phyloP scores from a whole-genome alignment of 2,797 vertebrate genomes.

The Pterois miles region DNA sequence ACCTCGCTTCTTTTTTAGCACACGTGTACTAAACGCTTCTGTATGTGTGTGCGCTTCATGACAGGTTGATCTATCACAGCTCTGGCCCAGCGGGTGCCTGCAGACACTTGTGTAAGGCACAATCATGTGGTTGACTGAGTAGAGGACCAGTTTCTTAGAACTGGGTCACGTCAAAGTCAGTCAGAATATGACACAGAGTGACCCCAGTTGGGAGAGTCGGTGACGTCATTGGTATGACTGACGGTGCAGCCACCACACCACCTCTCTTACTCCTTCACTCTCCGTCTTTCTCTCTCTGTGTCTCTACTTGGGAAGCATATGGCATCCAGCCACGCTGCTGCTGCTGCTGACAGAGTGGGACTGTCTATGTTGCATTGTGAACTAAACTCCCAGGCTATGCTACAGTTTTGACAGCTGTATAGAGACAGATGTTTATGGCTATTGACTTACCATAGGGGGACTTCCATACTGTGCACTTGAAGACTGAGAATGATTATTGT shows the following conservation, averaged over 20 bases:
- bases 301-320: constrained; percentile 20
- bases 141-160: constrained; percentile 77
- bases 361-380: constrained; percentile 16
- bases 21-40: neutral
- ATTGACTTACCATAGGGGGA: neutral
- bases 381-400: constrained; percentile 13
- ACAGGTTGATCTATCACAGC: constrained; percentile 80
- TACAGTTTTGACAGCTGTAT: constrained; percentile 19
- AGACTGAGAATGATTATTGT: constrained; percentile 10
- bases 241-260: constrained; percentile 28
- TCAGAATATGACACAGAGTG: constrained; percentile 64
- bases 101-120: constrained; percentile 81
- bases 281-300: neutral
- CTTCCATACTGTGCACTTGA: neutral
- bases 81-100: constrained; percentile 73
- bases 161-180: constrained; percentile 77
- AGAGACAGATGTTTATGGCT: constrained; percentile 33
- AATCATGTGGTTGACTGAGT: constrained; percentile 78
- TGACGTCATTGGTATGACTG: constrained; percentile 68
- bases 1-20: constrained; percentile 49
- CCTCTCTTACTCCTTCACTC: neutral
- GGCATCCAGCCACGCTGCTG: constrained; percentile 6
- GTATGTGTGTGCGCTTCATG: constrained; percentile 56
- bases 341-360: constrained; percentile 22
- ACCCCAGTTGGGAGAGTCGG: constrained; percentile 55